These are phyloP conservation scores for Cristatella mucedo DNA, from an alignment of 2,888 invertebrate species.

Conservation along the genomic window DNA sequence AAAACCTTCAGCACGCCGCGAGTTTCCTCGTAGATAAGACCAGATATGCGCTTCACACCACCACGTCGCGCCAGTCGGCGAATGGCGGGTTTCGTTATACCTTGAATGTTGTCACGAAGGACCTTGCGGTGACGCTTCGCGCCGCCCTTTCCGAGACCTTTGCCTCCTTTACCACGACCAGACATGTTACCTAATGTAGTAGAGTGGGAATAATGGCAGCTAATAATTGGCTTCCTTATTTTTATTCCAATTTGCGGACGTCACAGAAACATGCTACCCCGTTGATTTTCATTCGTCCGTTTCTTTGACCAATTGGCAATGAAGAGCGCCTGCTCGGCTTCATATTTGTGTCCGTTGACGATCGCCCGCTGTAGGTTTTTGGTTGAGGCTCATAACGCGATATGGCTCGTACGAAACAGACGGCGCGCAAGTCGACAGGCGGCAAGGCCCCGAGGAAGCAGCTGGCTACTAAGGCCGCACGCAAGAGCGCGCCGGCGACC, in stretches of 20 bases:
- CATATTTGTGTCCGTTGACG: too few relatives aligned
- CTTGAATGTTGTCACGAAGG: conserved; percentile 15
- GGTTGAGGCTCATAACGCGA: too few relatives aligned
- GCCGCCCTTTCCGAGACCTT: conserved; percentile 43
- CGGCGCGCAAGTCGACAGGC: conserved; percentile 89
- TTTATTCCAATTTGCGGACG: too few relatives aligned
- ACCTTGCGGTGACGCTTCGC: conserved; percentile 16
- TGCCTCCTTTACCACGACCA: conserved; percentile 62
- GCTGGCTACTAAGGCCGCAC: conserved; percentile 77
- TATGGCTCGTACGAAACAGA: conserved; percentile 96
- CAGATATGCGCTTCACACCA: conserved; percentile 46
- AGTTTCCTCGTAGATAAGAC: conserved; percentile 60
- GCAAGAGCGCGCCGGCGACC: conserved; percentile 83
- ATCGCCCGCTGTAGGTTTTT: too few relatives aligned
- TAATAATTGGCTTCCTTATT: too few relatives aligned
- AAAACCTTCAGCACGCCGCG: conserved; percentile 60
- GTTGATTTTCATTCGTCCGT: too few relatives aligned
- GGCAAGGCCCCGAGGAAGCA: conserved; percentile 60
- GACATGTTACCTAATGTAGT: conserved; percentile 51
- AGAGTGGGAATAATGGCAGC: too few relatives aligned
- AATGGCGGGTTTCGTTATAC: conserved; percentile 16
- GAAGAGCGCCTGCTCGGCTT: too few relatives aligned
- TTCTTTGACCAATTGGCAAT: too few relatives aligned
- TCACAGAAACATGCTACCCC: too few relatives aligned
- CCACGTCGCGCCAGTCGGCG: conserved; percentile 14